Conservation (phyloP, 2,113 vertebrate species). For the Herpetotheres cachinnans region DNA sequence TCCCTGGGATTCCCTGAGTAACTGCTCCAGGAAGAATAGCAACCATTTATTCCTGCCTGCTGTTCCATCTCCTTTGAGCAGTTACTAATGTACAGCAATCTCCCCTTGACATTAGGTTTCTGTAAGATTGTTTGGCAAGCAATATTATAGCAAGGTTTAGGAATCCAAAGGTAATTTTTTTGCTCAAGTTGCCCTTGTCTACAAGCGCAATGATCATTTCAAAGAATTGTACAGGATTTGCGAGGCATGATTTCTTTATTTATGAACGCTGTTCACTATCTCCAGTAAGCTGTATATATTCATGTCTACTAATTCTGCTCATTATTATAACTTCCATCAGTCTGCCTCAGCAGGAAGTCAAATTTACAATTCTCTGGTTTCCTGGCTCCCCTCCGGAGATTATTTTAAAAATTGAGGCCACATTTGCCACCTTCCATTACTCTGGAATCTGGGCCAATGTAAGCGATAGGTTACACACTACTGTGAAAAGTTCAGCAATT, state of each 20-base stretch:
- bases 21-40: conserved; percentile 42
- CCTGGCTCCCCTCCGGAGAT: conserved; percentile 64
- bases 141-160: conserved; percentile 41
- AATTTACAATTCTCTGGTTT: conserved; percentile 63
- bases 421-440: conserved; percentile 63
- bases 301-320: conserved; percentile 37
- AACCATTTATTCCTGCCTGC: conserved; percentile 47
- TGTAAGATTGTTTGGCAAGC: conserved; percentile 39
- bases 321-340: conserved; percentile 61
- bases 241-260: conserved; percentile 19
- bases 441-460: conserved; percentile 40
- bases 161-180: conserved; percentile 27
- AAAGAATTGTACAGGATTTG: conserved; percentile 5
- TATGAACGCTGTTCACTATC: conserved; percentile 33
- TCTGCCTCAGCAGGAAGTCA: conserved; percentile 56
- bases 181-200: conserved; percentile 23
- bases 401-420: conserved; percentile 66
- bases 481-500: conserved; percentile 45
- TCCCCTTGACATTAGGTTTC: background rate
- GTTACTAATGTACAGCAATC: conserved; percentile 23
- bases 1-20: background rate
- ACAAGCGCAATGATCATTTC: background rate
- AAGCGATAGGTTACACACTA: conserved; percentile 46
- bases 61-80: conserved; percentile 4
- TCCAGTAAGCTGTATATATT: conserved; percentile 27